Conservation (phyloP, 30 jellyfish, hydroid and myxozoan genomes). For the Pseudorhiza aurosa region DNA sequence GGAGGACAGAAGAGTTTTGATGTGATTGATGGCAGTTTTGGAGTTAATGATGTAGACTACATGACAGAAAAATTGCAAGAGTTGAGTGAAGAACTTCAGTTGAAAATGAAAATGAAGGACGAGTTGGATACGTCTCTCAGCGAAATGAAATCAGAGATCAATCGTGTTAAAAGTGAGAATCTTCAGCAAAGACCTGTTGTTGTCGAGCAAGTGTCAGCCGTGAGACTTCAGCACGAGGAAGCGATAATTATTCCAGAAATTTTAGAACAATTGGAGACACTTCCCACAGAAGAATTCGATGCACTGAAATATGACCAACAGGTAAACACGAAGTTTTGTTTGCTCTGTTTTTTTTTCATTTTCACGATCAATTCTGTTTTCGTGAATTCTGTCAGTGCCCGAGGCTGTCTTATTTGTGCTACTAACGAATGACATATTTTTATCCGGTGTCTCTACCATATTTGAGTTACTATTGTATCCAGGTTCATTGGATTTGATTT, state of each 20-base stretch:
- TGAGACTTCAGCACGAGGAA: conserved; percentile 44
- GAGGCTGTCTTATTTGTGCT: too few species aligned
- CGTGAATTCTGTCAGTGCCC: too few species aligned
- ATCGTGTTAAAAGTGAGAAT: conserved; percentile 1
- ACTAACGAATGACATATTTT: too few species aligned
- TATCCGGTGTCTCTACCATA: too few species aligned
- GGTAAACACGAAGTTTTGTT: background rate
- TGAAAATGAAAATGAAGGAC: conserved; percentile 29
- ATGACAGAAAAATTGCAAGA: conserved; percentile 18
- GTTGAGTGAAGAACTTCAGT: conserved; percentile 33
- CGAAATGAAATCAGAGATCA: conserved; percentile 21
- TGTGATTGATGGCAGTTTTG: background rate
- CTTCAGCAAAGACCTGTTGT: conserved; percentile 7
- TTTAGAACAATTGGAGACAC: conserved; percentile 26
- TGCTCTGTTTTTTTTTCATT: background rate
- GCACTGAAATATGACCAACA: background rate
- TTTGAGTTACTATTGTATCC: too few species aligned
- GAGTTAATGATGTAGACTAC: background rate
- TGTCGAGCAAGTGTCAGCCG: conserved; percentile 21
- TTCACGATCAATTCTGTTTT: background rate
- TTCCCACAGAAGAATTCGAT: conserved; percentile 19
- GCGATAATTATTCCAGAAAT: conserved; percentile 52
- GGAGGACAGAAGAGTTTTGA: conserved; percentile 1
- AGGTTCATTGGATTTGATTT: too few species aligned
- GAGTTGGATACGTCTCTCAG: conserved; percentile 42